Evolutionary conservation across 2,113 vertebrate genomes (phyloP).

Genomic region (human): DNA sequence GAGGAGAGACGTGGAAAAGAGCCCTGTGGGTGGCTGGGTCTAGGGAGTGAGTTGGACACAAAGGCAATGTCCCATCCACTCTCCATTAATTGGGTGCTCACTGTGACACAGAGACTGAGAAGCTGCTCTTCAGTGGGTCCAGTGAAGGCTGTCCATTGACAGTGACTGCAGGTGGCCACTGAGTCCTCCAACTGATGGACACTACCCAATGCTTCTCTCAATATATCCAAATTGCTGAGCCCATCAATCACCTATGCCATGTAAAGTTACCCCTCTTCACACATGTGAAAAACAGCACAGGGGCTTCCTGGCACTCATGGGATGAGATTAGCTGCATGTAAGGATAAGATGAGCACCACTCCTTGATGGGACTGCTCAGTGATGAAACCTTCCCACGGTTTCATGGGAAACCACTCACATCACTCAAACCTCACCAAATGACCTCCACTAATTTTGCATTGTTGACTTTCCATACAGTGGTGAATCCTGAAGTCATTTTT

Average conservation of each 20-base stretch:
- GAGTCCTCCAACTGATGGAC: not conserved
- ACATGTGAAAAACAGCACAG: not conserved
- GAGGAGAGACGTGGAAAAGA: not conserved
- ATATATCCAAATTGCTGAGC: not conserved
- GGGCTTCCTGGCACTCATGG: accelerated
- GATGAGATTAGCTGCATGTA: not conserved
- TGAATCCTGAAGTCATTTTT: not conserved
- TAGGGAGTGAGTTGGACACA: not conserved
- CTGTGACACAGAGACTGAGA: not conserved
- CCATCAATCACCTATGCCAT: not conserved
- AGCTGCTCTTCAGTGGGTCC: not conserved
- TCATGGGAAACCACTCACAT: too few relatives aligned
- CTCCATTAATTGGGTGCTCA: not conserved
- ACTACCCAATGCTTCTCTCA: not conserved
- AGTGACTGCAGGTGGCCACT: not conserved
- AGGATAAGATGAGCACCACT: accelerated
- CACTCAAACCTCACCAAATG: not conserved
- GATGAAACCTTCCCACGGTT: not conserved
- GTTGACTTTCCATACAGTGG: not conserved
- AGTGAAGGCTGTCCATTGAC: not conserved
- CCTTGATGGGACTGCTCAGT: not conserved
- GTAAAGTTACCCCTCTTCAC: not conserved
- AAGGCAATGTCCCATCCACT: not conserved
- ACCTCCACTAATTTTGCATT: not conserved
- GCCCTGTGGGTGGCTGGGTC: accelerated